Evolutionary conservation across 1,140 invertebrate genomes (phyloP), one percentile per base, ranked within the genome.

Genomic region (Scaptomyza hsui): DNA sequence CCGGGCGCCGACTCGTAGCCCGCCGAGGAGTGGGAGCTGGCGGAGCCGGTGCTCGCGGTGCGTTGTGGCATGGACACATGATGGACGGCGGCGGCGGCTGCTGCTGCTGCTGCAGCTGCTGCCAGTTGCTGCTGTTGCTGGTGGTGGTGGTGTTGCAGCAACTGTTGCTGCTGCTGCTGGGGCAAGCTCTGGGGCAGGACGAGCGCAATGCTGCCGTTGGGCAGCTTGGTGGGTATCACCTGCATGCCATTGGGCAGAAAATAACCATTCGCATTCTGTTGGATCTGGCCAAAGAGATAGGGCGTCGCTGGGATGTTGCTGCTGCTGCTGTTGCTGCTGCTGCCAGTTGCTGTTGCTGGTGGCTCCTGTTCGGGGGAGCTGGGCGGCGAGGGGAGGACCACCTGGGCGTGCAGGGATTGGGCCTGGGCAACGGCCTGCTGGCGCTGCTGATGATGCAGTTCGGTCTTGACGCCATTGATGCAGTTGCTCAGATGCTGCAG

Each of bases 201-300:
- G 2, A 97, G 93, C 0, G 96, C 96, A 44, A 97, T 93, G 77
- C 96, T 96, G 0, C 96, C 96, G 24, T 95, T 96, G 1, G 96
- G 94, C 18, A 97, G 89, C 53, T 96, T 93, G 19, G 95, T 97
- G 12, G 96, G 96, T 9, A 97, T 95, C 18, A 97, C 92, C 68
- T 96, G 95, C 5, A 96, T 93, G 1, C 95, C 95, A 61, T 95
- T 92, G 85, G 94, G 94, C 68, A 94, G 35, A 77, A 92, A 64
- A 89, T 93, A 49, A 0, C 95, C 48, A 93, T 95, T 37, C 93
- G 94, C 15, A 94, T 93, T 60, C 94, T 90, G 75, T 93, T 94
- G 9, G 93, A 92, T 35, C 92, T 73, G 93, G 83, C 53, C 72
- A 45, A 90, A 75, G 5, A 81, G 62, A 57, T 89, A 86, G 41